Percentiles rank a stretch among this genome's conserved stretches.
Conservation (phyloP, 2,888 invertebrate genomes). For the Portevinia maculata region DNA sequence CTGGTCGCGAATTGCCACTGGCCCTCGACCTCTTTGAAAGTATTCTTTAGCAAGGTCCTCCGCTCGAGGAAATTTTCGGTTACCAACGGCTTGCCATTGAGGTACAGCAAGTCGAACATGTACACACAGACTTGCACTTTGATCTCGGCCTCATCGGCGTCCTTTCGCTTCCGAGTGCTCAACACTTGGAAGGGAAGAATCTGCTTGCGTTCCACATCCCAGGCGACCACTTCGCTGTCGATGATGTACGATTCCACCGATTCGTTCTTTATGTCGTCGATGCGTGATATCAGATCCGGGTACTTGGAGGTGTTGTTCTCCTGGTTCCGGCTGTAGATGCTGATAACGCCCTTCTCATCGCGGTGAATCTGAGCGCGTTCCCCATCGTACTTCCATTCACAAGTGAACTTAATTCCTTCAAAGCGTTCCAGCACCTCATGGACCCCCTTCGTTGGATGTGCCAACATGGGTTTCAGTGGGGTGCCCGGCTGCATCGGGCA, state of each 20-base stretch:
- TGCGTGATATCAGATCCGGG: conserved; percentile 93
- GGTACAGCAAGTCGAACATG: conserved; percentile 96
- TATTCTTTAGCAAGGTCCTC: conserved; percentile 87
- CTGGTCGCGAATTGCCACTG: conserved; percentile 94
- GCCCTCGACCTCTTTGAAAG: conserved; percentile 89
- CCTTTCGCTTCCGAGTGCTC: conserved; percentile 97
- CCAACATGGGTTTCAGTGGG: conserved; percentile 99
- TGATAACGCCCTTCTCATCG: conserved; percentile 86
- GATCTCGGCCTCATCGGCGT: conserved; percentile 84
- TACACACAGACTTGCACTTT: conserved; percentile 95
- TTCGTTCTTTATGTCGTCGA: conserved; percentile 85
- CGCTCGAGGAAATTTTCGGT: conserved; percentile 89
- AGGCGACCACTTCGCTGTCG: conserved; percentile 98
- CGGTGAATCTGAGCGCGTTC: conserved; percentile 98
- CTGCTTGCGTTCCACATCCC: conserved; percentile 92
- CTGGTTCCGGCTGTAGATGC: conserved; percentile 97
- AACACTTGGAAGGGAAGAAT: conserved; percentile 98
- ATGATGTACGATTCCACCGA: conserved; percentile 92
- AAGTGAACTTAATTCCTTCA: conserved; percentile 94
- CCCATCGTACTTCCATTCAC: conserved; percentile 99
- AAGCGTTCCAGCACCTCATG: conserved; percentile 92
- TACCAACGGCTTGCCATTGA: conserved; percentile 94
- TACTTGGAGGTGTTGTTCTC: conserved; percentile 97
- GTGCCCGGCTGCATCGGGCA: conserved; percentile 96
- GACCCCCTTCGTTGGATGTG: conserved; percentile 98